Conservation (phyloP, 2,797 vertebrate species). For the Champsocephalus gunnari region DNA sequence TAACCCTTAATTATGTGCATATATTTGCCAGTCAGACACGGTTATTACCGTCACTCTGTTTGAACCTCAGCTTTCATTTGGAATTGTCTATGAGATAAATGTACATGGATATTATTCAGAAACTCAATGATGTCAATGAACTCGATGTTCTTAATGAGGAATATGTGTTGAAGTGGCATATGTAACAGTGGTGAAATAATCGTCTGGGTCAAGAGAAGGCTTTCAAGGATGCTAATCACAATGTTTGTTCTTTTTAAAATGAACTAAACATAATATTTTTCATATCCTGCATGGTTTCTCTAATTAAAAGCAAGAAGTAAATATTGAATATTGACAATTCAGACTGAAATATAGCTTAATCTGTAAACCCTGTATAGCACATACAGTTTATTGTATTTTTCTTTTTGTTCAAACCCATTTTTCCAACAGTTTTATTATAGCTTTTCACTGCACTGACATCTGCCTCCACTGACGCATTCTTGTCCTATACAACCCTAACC, state of each 20-base stretch:
- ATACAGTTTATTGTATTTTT: background rate
- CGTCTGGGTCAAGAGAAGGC: slow-evolving; percentile 6
- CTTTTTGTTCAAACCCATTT: background rate
- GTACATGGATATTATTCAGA: slow-evolving; percentile 11
- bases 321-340: background rate
- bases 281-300: background rate
- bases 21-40: slow-evolving; percentile 36
- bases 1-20: slow-evolving; percentile 55
- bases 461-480: background rate
- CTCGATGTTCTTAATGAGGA: background rate
- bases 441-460: background rate
- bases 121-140: slow-evolving; percentile 19
- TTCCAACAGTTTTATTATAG: background rate
- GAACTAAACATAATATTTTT: background rate
- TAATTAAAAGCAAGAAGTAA: background rate
- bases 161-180: slow-evolving; percentile 19
- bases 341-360: background rate
- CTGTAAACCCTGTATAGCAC: background rate
- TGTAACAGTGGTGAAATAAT: slow-evolving; percentile 4
- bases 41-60: slow-evolving; percentile 21
- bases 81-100: slow-evolving; percentile 31
- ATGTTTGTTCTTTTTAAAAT: slow-evolving; percentile 6
- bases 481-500: background rate
- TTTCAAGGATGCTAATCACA: slow-evolving; percentile 18
- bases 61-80: slow-evolving; percentile 37